Conservation (phyloP, 2,797 vertebrate species). For the Microcaecilia unicolor region DNA sequence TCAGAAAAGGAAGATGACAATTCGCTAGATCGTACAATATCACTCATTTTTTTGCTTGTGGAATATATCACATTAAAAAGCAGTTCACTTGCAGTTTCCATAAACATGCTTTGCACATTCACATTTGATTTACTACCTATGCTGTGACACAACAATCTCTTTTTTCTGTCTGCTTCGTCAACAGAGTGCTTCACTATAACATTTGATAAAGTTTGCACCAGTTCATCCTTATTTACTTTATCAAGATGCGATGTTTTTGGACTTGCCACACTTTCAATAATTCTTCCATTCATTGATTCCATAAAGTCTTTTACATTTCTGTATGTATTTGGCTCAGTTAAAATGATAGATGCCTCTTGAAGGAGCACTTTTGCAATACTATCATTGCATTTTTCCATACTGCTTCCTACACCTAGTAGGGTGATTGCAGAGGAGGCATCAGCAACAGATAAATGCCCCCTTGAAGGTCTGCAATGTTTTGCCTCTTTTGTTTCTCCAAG, state of each 20-base stretch:
- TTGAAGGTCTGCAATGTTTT: conserved; percentile 49
- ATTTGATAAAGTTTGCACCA: conserved; percentile 77
- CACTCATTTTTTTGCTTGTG: conserved; percentile 79
- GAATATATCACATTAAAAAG: conserved; percentile 76
- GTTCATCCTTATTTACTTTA: conserved; percentile 61
- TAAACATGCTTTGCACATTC: conserved; percentile 56
- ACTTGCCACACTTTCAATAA: conserved; percentile 67
- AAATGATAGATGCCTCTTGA: conserved; percentile 67
- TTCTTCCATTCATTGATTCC: conserved; percentile 71
- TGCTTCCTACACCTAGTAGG: conserved; percentile 62
- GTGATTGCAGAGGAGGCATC: conserved; percentile 65
- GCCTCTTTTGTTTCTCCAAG: conserved; percentile 56
- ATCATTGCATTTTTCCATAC: conserved; percentile 64
- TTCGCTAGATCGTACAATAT: conserved; percentile 53
- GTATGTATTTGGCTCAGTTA: conserved; percentile 67
- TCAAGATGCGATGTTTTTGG: conserved; percentile 54
- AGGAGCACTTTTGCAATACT: conserved; percentile 78
- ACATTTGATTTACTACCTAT: conserved; percentile 33
- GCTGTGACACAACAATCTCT: conserved; percentile 38
- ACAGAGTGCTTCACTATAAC: conserved; percentile 77
- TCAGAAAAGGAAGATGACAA: conserved; percentile 41
- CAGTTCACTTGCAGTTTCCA: conserved; percentile 70
- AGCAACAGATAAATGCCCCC: conserved; percentile 64
- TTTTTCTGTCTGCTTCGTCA: conserved; percentile 71
- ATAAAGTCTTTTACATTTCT: conserved; percentile 70